Base-by-base conservation (phyloP, 2,888 invertebrate species). In the Dryobota labecula region DNA sequence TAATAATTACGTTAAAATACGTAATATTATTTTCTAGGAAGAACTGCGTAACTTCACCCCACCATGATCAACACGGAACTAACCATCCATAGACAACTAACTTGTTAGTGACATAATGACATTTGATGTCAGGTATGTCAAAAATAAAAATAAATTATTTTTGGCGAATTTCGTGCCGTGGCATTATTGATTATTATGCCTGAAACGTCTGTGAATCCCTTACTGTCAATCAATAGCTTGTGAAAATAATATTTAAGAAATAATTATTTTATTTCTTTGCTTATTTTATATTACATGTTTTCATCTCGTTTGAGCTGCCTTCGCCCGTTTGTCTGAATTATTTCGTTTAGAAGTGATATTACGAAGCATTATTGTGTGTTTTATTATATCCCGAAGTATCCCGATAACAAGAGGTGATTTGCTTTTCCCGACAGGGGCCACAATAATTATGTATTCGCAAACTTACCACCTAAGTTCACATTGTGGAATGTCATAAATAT, bases 1-100 rank as follows among this genome's bases (percentile, higher is more conserved):
- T 93, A 89, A 82, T 92, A 90, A 87, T 91, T 89, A 87, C 88
- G 88, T 82, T 73, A 73, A 84, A 86, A 83, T 80, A 91, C 90
- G 89, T 85, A 91, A 90, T 88, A 87, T 80, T 85, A 86, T 84
- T 87, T 89, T 86, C 63, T 80, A 68, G 66, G 79, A 81, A 87
- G 72, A 87, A 87, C 86, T 87, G 85, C 89, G 78, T 84, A 86
- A 88, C 91, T 86, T 85, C 70, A 85, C 89, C 88, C 85, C 78
- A 85, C 75, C 90, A 91, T 90, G 87, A 84, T 90, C 89, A 89
- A 88, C 86, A 88, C 89, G 85, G 84, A 90, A 93, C 94, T 93
- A 63, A 92, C 20, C 91, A 58, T 36, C 43, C 68, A 80, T 60
- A 79, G 67, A 81, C 47, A 69, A 68, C 5, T 13, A 69, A 68